Evolutionary conservation across 2,888 invertebrate species (phyloP).

Genomic region (Drosophila monieri): DNA sequence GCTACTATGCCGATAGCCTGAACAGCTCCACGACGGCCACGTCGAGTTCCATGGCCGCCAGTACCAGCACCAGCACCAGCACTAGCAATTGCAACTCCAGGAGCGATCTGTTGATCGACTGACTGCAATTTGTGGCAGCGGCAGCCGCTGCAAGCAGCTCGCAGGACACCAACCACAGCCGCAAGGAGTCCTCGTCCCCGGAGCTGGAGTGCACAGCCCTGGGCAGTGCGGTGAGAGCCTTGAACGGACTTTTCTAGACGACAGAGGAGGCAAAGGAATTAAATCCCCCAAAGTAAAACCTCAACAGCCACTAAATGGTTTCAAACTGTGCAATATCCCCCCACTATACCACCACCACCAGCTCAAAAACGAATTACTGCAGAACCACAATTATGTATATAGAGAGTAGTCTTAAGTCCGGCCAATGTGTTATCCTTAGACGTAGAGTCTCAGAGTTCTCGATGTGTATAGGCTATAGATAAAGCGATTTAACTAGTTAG

Average conservation of each 20-base stretch:
- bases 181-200: constrained; percentile 32
- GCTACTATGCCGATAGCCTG: constrained; percentile 83
- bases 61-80: constrained; percentile 18
- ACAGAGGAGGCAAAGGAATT: not conserved
- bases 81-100: constrained; percentile 17
- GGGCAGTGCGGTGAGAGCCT: constrained; percentile 76
- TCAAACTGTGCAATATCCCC: constrained; percentile 71
- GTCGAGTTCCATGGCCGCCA: constrained; percentile 36
- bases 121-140: constrained; percentile 81
- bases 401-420: constrained; percentile 14
- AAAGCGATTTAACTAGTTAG: constrained; percentile 54
- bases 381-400: constrained; percentile 21
- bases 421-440: constrained; percentile 18
- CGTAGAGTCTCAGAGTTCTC: constrained; percentile 5
- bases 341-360: constrained; percentile 2
- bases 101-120: constrained; percentile 80
- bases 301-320: constrained; percentile 68
- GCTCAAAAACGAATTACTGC: constrained; percentile 8
- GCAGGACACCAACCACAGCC: constrained; percentile 8
- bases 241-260: constrained; percentile 70
- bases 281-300: constrained; percentile 15
- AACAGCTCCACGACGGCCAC: constrained; percentile 56
- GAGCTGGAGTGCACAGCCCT: constrained; percentile 70
- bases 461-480: constrained; percentile 35
- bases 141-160: constrained; percentile 56